Evolutionary conservation across 2,113 vertebrate species (phyloP).

Genomic region (Patagioenas fasciata): DNA sequence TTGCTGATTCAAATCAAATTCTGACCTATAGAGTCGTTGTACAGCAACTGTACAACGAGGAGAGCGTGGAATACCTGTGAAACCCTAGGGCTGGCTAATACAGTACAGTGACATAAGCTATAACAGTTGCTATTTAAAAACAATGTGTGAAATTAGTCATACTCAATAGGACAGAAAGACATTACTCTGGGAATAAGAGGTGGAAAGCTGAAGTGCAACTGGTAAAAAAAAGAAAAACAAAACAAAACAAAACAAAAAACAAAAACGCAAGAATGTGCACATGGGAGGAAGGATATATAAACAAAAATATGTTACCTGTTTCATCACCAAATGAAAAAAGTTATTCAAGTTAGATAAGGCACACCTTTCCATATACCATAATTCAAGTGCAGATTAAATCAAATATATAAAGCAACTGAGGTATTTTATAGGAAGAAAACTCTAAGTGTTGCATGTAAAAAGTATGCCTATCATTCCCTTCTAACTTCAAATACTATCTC

Average conservation of each 20-base stretch:
- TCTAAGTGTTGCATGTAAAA: not conserved
- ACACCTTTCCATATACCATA: not conserved
- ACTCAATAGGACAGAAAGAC: not conserved
- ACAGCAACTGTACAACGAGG: constrained; percentile 16
- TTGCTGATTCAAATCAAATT: not conserved
- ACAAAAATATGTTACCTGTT: not conserved
- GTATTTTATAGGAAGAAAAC: not conserved
- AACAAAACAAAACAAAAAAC: too few species aligned
- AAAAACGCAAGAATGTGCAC: not conserved
- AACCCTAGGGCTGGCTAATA: not conserved
- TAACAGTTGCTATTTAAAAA: constrained; percentile 56
- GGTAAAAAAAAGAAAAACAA: not conserved
- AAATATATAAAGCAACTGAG: not conserved
- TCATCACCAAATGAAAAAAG: not conserved
- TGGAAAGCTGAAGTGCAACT: not conserved
- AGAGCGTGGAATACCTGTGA: constrained; percentile 26
- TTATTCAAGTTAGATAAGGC: not conserved
- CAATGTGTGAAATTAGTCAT: constrained; percentile 26
- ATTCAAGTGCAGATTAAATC: not conserved
- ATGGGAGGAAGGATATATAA: not conserved
- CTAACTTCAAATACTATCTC: not conserved
- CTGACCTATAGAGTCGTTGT: not conserved
- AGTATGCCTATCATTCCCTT: not conserved
- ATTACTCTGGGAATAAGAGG: not conserved
- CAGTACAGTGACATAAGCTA: not conserved